Evolutionary conservation across 2,888 invertebrate species (phyloP), one percentile per base, ranked within the genome.

Genomic region (Hydropsyche betteni): DNA sequence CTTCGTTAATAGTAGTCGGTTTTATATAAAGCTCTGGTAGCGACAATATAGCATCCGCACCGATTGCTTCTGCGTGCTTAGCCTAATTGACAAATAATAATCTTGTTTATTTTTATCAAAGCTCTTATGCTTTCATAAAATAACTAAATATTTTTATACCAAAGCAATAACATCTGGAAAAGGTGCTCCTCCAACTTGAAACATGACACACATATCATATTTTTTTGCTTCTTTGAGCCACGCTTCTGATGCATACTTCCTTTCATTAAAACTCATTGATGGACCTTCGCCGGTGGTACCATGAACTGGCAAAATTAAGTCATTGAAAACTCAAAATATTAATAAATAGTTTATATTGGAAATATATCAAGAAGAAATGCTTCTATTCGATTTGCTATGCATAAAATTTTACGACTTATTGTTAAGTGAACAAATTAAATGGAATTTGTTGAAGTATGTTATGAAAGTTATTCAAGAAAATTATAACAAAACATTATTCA

Each of bases 201-300:
- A 87, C 88, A 93, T 92, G 58, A 93, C 84, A 80, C 89, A 89
- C 77, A 90, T 85, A 5, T 88, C 86, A 2, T 86, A 84, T n/a
- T 84, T 83, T 79, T 85, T 86, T 0, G 90, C 90, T 10, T 85
- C 89, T 33, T 83, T 82, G 12, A 88, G 82, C 93, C 93, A 94
- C 52, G 89, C 88, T 82, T 92, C 90, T 0, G 92, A 85, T 2
- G 91, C 83, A 4, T 82, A 80, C 84, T 93, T 93, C 69, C 95
- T 87, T 83, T 95, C 94, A 0, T 83, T 82, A 0, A 91, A 84
- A 58, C 88, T 91, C 83, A 94, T 84, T 0, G 89, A 90, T 80
- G 90, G 88, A 0, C 93, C 93, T 84, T 95, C 95, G 0, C 94
- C 95, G 36, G 90, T 90, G 0, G 94, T 93, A 12, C 95, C 94